Percentiles rank a stretch among this genome's conserved stretches.
Conservation (phyloP, 2,113 vertebrate species). For the Tichodroma muraria region DNA sequence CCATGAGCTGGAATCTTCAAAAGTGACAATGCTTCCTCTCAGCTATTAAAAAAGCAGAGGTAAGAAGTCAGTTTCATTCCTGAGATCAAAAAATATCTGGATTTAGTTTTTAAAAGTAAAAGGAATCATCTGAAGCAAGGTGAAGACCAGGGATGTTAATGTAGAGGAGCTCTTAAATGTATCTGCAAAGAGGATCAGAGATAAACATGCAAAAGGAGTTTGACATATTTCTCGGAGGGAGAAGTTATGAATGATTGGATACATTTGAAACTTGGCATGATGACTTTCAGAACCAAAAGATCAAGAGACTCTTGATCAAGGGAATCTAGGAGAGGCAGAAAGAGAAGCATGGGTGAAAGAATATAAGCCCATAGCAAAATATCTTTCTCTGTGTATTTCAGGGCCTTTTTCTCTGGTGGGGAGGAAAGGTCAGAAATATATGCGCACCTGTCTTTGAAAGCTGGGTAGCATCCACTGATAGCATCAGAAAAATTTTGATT, state of each 20-base stretch:
- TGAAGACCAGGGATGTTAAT: background rate
- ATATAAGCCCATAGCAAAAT: background rate
- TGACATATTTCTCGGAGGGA: background rate
- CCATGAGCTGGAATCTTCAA: background rate
- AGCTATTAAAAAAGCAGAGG: background rate
- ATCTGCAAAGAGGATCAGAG: background rate
- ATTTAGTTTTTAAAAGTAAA: slow-evolving; percentile 12
- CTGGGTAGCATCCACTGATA: background rate
- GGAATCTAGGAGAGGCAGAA: background rate
- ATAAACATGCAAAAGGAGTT: slow-evolving; percentile 1
- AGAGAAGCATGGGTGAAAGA: background rate
- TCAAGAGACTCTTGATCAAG: slow-evolving; percentile 44
- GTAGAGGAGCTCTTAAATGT: background rate
- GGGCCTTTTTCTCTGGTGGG: background rate
- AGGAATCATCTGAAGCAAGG: background rate
- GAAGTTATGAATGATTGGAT: background rate
- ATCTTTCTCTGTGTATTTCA: background rate
- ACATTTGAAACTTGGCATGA: background rate
- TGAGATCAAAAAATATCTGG: background rate
- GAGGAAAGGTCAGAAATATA: background rate
- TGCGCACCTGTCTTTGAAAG: background rate
- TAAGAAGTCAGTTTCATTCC: background rate
- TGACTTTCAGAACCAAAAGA: background rate
- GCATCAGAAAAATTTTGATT: background rate
- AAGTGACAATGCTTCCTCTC: background rate